A percentile compares a stretch with the other conserved stretches of the same genome.
phyloP scores from a whole-genome alignment of 2,113 vertebrate species.

The Dicentrarchus labrax region DNA sequence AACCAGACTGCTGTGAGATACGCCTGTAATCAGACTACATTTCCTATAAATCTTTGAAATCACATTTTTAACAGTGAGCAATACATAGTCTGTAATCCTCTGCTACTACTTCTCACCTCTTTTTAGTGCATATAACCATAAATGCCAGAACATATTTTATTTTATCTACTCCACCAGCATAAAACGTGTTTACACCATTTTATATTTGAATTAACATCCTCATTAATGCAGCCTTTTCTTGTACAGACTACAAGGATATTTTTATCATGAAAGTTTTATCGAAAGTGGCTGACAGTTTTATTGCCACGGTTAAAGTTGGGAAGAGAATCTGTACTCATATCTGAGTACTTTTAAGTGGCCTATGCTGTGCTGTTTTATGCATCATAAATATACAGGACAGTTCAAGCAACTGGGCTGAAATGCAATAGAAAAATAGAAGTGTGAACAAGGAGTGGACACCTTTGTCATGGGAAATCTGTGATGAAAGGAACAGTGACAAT shows the following conservation, averaged over 20 bases:
- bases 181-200: constrained; percentile 52
- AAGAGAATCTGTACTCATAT: constrained; percentile 34
- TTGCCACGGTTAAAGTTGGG: constrained; percentile 23
- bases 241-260: constrained; percentile 16
- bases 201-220: constrained; percentile 41
- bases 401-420: constrained; percentile 44
- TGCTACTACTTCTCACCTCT: constrained; percentile 21
- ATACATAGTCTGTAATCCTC: constrained; percentile 47
- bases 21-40: constrained; percentile 39
- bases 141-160: constrained; percentile 26
- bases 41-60: constrained; percentile 37
- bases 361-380: constrained; percentile 63
- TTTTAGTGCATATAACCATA: neutral
- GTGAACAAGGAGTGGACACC: constrained; percentile 46
- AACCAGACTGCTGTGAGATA: constrained; percentile 50
- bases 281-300: constrained; percentile 27
- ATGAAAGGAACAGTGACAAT: neutral
- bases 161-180: constrained; percentile 55
- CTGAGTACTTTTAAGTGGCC: constrained; percentile 49
- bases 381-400: constrained; percentile 47
- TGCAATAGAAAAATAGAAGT: constrained; percentile 47
- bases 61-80: constrained; percentile 44
- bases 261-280: constrained; percentile 19
- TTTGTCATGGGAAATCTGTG: neutral
- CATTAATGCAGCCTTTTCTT: constrained; percentile 36